Evolutionary conservation across 2,888 invertebrate species (phyloP).

Genomic region (Lepidochitona cinerea): DNA sequence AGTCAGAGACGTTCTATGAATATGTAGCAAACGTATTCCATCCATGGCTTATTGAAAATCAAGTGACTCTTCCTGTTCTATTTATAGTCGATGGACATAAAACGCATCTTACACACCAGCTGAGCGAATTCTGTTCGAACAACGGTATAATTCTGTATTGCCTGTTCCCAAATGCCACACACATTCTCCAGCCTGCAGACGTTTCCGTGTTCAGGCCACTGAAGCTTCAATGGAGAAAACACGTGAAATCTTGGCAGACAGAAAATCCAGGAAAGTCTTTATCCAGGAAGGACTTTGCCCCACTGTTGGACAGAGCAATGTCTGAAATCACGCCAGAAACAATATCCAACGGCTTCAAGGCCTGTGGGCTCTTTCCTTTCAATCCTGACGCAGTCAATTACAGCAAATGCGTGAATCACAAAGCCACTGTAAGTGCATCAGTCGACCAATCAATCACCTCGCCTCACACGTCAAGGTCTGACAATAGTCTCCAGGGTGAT

Average conservation of each 20-base stretch:
- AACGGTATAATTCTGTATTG: conserved; percentile 29
- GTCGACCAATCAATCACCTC: too few relatives aligned
- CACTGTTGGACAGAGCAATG: conserved; percentile 22
- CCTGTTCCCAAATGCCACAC: conserved; percentile 23
- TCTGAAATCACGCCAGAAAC: conserved; percentile 9
- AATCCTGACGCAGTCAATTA: conserved; percentile 9
- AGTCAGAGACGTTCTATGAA: conserved; percentile 7
- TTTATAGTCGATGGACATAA: conserved; percentile 8
- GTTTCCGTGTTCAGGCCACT: conserved; percentile 24
- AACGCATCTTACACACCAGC: not conserved
- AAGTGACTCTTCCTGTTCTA: not conserved
- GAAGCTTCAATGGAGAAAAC: conserved; percentile 24
- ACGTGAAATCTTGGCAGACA: conserved; percentile 26
- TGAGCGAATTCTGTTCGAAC: not conserved
- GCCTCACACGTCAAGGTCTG: too few relatives aligned
- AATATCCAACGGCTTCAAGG: conserved; percentile 21
- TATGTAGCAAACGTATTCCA: conserved; percentile 3
- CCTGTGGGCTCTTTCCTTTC: conserved; percentile 23
- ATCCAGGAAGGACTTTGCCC: conserved; percentile 18
- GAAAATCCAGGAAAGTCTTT: conserved; percentile 21
- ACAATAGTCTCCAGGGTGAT: too few relatives aligned
- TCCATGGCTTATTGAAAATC: not conserved
- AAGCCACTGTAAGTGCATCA: too few relatives aligned
- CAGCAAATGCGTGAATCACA: conserved; percentile 24
- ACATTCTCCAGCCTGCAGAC: conserved; percentile 24